Evolutionary conservation across 1,140 invertebrate species (phyloP).

Genomic region (Drosophila kanapiae): DNA sequence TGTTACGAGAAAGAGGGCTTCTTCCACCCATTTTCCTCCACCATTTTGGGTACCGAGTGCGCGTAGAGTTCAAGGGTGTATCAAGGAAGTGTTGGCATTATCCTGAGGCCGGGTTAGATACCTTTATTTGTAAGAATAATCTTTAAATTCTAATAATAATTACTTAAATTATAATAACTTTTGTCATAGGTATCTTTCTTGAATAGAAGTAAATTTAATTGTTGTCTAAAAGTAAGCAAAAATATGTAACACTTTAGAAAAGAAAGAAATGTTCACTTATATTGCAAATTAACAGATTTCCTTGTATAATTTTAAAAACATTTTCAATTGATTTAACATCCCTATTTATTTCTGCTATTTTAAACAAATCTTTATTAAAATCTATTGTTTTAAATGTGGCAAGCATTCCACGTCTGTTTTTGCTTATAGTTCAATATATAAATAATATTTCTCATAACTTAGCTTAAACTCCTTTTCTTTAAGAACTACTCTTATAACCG

Average conservation of each 20-base stretch:
- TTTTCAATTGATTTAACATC: background rate
- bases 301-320: accelerated
- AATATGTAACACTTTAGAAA: too few relatives aligned
- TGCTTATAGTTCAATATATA: too few relatives aligned
- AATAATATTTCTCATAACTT: too few relatives aligned
- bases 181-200: background rate
- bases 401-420: too few relatives aligned
- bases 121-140: background rate
- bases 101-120: background rate
- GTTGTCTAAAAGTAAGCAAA: background rate
- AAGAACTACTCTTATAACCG: too few relatives aligned
- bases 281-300: background rate
- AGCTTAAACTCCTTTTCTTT: background rate
- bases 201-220: background rate
- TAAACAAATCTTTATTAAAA: background rate
- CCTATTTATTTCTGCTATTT: too few relatives aligned
- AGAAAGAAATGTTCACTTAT: too few relatives aligned
- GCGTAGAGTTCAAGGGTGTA: constrained; percentile 7
- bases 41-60: background rate
- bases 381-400: too few relatives aligned
- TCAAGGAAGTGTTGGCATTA: background rate
- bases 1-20: constrained; percentile 60
- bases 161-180: background rate
- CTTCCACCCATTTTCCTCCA: constrained; percentile 26
- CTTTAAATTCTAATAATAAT: background rate